These are phyloP conservation scores for Ephestia elutella DNA, from an alignment of 1,140 invertebrate genomes.

Conservation along the genomic window DNA sequence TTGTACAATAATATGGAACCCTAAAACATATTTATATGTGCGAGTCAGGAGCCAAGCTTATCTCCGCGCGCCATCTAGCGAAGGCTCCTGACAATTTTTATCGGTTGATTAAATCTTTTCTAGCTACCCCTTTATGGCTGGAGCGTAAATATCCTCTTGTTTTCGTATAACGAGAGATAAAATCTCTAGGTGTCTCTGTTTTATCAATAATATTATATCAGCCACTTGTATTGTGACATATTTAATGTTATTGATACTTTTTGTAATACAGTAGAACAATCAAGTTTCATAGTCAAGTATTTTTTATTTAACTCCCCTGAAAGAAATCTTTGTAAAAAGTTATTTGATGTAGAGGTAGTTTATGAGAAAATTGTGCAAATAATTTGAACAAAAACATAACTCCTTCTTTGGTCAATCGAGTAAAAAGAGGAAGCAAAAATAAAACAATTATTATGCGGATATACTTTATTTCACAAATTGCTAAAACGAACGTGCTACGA, in stretches of 20 bases:
- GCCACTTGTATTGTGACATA: constrained; percentile 8
- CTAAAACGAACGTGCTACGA: no score
- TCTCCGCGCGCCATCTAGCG: constrained; percentile 40
- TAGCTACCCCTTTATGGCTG: constrained; percentile 55
- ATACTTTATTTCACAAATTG: no score
- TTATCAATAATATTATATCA: constrained; percentile 31
- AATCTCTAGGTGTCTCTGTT: constrained; percentile 27
- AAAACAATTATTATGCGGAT: no score
- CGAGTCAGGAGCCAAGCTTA: constrained; percentile 19
- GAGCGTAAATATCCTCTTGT: constrained; percentile 34
- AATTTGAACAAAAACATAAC: no score
- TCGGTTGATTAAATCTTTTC: constrained; percentile 54
- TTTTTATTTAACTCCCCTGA: no score
- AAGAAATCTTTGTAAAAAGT: no score
- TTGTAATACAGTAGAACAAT: constrained; percentile 22
- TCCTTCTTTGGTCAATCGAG: no score
- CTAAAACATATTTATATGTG: constrained; percentile 10
- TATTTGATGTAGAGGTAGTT: no score
- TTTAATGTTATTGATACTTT: constrained; percentile 8
- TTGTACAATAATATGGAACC: no score
- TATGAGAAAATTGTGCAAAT: no score
- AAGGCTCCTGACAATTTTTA: constrained; percentile 47
- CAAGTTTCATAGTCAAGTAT: not conserved
- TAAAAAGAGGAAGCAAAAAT: no score
- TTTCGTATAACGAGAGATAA: constrained; percentile 32